Evolutionary conservation across 2,888 invertebrate species (phyloP), one percentile per base, ranked within the genome.

Genomic region (Pandemis corylana): DNA sequence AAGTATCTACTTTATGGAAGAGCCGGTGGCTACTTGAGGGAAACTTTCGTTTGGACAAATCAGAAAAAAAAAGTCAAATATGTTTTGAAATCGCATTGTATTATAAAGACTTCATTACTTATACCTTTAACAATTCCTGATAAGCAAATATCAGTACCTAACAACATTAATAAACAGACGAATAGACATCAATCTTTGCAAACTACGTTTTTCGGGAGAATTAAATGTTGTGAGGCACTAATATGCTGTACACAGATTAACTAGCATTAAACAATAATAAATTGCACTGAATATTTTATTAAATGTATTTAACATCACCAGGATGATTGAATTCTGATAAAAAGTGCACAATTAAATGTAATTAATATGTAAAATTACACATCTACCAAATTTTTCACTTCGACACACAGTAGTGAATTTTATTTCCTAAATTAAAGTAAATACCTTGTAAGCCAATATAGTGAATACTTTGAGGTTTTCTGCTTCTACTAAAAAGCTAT

Each of bases 1-100:
- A 4, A 36, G 28, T 36, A 4, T 2, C 2, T 36, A 36, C 4
- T 36, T 36, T 36, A 36, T 4, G 28, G 28, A 36, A 4, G 3
- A 36, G 28, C 28, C 28, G 28, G 28, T 36, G 1, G 28, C 28
- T 36, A 36, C 28, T 36, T 36, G 44, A 44, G 7, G 7, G 44
- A 44, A 9, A 44, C 9, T 5, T 49, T 49, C 20, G 20, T 12
- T 13, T 13, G 5, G 5, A 1, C 20, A 5, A 12, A 2, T 5
- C 53, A n/a, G 5, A 78, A 12, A 36, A 36, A 12, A 61, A 61
- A 61, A 61, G 36, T 7, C 61, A 9, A 61, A 36, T 61, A 6
- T 12, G 13, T 61, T 61, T 36, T 36, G 61, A 61, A 61, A 61
- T 20, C 15, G 44, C 3, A 46, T 10, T 64, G 15, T 64, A 64